Base-by-base conservation (phyloP, 2,797 vertebrate species). In the Bradypus variegatus region DNA sequence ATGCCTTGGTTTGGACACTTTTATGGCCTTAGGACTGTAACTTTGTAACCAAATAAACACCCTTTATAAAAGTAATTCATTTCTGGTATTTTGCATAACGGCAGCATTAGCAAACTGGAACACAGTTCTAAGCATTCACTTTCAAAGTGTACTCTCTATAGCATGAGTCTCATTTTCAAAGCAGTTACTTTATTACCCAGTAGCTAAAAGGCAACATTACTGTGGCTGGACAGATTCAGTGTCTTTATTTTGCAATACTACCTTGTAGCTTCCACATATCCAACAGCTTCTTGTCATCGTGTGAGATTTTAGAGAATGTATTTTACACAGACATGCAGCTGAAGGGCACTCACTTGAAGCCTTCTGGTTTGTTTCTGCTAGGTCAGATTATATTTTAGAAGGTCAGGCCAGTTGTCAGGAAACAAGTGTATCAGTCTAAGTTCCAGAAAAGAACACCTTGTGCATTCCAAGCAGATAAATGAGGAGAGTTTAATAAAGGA, bases 31-130 rank as follows among this genome's bases (percentile, higher is more conserved):
- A n/a, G n/a, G n/a, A n/a, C n/a, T n/a, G n/a, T n/a, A n/a, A n/a
- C n/a, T n/a, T n/a, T n/a, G n/a, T n/a, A n/a, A n/a, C n/a, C n/a
- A n/a, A n/a, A n/a, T n/a, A n/a, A n/a, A n/a, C n/a, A n/a, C n/a
- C n/a, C n/a, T n/a, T n/a, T n/a, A n/a, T n/a, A n/a, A n/a, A n/a
- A n/a, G n/a, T n/a, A n/a, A n/a, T n/a, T n/a, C n/a, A n/a, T n/a
- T n/a, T n/a, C n/a, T n/a, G n/a, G n/a, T n/a, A n/a, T n/a, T n/a
- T n/a, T n/a, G n/a, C n/a, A n/a, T n/a, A n/a, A n/a, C n/a, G n/a
- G n/a, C n/a, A n/a, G 53, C 85, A 87, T 93, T 90, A 62, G 91
- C 36, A 84, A 65, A 77, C n/a, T 55, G 91, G 10, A 69, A 87
- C 89, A 77, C 6, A 75, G 31, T 64, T 82, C 64, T 82, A 64